Evolutionary conservation across 2,797 vertebrate genomes (phyloP).

Genomic region (Cephalopachus bancanus): DNA sequence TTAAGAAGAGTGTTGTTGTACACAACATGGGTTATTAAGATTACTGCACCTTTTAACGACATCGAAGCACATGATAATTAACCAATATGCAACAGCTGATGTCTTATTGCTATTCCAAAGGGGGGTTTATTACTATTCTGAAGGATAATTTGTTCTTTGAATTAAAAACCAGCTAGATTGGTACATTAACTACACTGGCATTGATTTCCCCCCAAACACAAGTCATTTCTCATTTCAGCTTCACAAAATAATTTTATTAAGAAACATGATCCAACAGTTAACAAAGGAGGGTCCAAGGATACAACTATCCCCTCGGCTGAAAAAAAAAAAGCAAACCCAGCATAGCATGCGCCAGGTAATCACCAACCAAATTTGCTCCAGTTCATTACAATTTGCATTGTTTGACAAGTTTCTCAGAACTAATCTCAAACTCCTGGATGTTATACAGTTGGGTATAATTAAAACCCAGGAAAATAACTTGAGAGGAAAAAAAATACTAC

Average conservation of each 20-base stretch:
- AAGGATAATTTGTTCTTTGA: conserved; percentile 48
- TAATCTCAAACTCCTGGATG: not conserved
- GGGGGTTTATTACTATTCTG: conserved; percentile 44
- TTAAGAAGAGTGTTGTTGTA: not conserved
- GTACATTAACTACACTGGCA: not conserved
- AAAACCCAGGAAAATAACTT: conserved; percentile 32
- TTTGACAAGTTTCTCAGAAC: conserved; percentile 5
- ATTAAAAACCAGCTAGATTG: conserved; percentile 37
- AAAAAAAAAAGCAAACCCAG: not conserved
- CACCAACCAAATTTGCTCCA: not conserved
- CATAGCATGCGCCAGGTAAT: not conserved
- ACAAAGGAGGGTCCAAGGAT: conserved; percentile 47
- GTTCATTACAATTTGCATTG: not conserved
- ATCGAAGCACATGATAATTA: not conserved
- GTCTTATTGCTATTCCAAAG: conserved; percentile 18
- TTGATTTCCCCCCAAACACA: not conserved
- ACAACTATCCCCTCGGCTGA: not conserved
- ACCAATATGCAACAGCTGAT: not conserved
- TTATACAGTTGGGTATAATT: not conserved
- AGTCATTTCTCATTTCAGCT: conserved; percentile 29
- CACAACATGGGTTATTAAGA: conserved; percentile 6
- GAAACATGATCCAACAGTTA: conserved; percentile 1
- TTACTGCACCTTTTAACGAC: not conserved
- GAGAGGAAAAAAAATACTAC: not conserved
- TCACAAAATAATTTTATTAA: conserved; percentile 51